These are phyloP conservation scores for Laupala kohalensis DNA, from an alignment of 1,140 invertebrate genomes.

Conservation along the genomic window DNA sequence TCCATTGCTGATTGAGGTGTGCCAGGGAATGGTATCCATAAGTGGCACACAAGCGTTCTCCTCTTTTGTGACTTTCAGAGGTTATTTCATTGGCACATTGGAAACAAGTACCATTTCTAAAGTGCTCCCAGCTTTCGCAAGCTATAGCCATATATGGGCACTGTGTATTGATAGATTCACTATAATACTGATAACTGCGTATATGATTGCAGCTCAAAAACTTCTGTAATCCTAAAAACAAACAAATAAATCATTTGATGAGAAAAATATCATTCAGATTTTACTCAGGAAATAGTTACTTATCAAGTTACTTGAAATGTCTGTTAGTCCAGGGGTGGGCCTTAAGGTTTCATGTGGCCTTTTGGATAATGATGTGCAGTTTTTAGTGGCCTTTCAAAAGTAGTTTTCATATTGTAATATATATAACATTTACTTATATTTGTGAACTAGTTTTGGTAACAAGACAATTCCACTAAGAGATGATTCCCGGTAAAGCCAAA, in stretches of 20 bases:
- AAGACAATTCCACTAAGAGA: too few species aligned
- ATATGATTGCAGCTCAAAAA: conserved; percentile 69
- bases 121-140: conserved; percentile 65
- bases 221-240: conserved; percentile 3
- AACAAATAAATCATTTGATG: neutral
- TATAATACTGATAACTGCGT: conserved; percentile 70
- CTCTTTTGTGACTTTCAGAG: neutral
- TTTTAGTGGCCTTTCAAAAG: too few species aligned
- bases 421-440: too few species aligned
- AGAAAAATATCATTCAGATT: neutral
- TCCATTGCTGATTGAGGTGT: neutral
- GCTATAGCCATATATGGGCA: conserved; percentile 42
- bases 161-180: conserved; percentile 53
- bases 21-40: neutral
- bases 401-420: too few species aligned
- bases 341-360: too few species aligned
- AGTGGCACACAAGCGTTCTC: neutral
- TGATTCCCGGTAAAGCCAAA: too few species aligned
- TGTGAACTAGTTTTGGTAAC: too few species aligned
- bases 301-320: too few species aligned
- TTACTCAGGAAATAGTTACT: too few species aligned
- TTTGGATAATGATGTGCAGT: too few species aligned
- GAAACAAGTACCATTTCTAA: conserved; percentile 51
- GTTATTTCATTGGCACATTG: neutral
- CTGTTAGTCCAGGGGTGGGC: too few species aligned